Evolutionary conservation across 2,888 invertebrate species (phyloP), one percentile per base, ranked within the genome.

Genomic region (Lathronympha strigana): DNA sequence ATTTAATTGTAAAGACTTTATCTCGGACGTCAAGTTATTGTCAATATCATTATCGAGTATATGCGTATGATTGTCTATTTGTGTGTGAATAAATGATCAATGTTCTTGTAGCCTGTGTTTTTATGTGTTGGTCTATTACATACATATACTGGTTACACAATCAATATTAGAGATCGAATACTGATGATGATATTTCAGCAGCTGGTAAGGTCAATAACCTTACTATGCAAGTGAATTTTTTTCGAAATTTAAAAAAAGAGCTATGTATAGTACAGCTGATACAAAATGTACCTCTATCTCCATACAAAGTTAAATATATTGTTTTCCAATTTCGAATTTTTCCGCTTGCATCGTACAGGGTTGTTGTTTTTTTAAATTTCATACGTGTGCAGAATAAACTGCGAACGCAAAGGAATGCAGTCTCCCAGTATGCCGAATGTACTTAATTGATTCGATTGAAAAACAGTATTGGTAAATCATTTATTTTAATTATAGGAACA

Each of bases 401-500:
- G 50, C 23, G 4, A 5, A 19, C n/a, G 4, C 19, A 4, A 13
- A n/a, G 50, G 50, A 61, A 50, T 50, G 61, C 50, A n/a, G 38
- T 17, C n/a, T 8, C 36, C 15, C 17, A 25, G 17, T 38, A 25
- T 8, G 36, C 8, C n/a, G 25, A 38, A n/a, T 31, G 28, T n/a
- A 19, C 31, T 61, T 50, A 61, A 50, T 61, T 50, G 28, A 50
- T 57, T 45, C 57, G 45, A 45, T 50, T 40, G 25, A 47, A 28
- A 38, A 43, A 17, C 31, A 31, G 50, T n/a, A 61, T 61, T 50
- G 51, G 43, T 51, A 51, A 51, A 61, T 38, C 1, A 40, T 61
- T 61, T 38, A 61, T 61, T 61, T 43, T 51, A 51, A 51, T 61
- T 51, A 61, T 17, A 47, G n/a, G 5, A 15, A 25, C 38, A 21